Base-by-base conservation (phyloP, 2,113 vertebrate genomes). In the Saccopteryx bilineata region DNA sequence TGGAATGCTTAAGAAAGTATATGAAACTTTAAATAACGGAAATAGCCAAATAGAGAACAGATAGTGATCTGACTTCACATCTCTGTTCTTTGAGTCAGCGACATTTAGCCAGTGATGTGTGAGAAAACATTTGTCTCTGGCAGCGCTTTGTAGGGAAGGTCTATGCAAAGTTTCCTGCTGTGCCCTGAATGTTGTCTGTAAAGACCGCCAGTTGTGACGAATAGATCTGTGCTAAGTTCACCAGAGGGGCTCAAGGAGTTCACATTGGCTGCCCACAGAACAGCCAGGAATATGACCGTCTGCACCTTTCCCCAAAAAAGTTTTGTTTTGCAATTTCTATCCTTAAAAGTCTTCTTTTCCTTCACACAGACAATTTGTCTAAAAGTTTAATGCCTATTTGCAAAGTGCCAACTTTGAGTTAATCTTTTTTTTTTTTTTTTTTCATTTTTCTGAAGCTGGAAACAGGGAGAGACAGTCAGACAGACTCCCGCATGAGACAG, bases 171-270 rank as follows among this genome's bases (percentile, higher is more conserved):
- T 82, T 63, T 56, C 86, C 88, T 52, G 96, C 92, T 95, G 95
- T 88, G 98, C 97, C 92, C 50, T 98, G 69, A 95, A 85, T 97
- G 93, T 97, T 96, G 97, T 98, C 96, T 98, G 97, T 97, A 92
- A 96, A 80, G 60, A 96, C 66, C 97, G 96, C 89, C 2, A 1
- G 87, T 90, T 94, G 97, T 97, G 96, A 93, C 48, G n/a, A 58
- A 93, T 88, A 58, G 93, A 96, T 98, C 98, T 98, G 90, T 98
- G 98, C 98, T 58, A 97, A 98, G 98, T 98, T 98, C 98, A 97
- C 98, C 98, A 97, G 98, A 95, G 95, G 58, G 56, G 94, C 92
- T 80, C 82, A 39, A 82, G 54, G 65, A 5, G 7, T 21, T 52
- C 56, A 56, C 54, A 9, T 39, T 5, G 23, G 60, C 92, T 95